Evolutionary conservation across 2,113 vertebrate genomes (phyloP).

Genomic region (Centrocercus urophasianus): DNA sequence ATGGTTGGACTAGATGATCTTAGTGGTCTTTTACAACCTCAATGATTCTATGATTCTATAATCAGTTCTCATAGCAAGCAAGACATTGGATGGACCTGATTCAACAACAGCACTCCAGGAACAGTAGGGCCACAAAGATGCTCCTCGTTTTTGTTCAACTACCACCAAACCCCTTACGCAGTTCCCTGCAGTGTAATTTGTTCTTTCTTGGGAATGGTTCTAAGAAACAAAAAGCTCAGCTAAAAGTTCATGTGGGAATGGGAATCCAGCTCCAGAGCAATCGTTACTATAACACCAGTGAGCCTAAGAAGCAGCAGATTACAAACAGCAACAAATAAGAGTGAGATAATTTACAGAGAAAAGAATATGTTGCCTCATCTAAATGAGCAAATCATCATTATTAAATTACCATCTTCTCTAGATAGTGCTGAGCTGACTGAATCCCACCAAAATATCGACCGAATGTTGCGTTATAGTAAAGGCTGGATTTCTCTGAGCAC

Average conservation of each 20-base stretch:
- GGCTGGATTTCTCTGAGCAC: background rate
- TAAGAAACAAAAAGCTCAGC: background rate
- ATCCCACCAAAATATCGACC: rapidly evolving
- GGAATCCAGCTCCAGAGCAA: background rate
- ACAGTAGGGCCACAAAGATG: background rate
- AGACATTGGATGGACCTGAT: background rate
- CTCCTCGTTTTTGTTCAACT: background rate
- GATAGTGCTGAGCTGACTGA: background rate
- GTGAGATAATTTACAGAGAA: background rate
- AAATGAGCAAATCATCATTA: background rate
- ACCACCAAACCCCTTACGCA: background rate
- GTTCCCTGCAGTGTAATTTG: background rate
- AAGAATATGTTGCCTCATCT: background rate
- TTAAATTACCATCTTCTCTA: background rate
- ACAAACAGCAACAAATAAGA: background rate
- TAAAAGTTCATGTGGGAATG: background rate
- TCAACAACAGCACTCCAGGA: background rate
- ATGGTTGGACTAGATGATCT: too few species aligned
- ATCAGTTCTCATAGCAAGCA: background rate
- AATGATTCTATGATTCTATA: background rate
- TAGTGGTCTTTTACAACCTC: too few species aligned
- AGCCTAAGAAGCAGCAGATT: background rate
- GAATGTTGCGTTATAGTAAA: rapidly evolving
- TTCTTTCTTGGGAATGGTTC: background rate
- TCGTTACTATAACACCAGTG: rapidly evolving